Conservation (phyloP, 2,797 vertebrate species). For the Leptatherina wallacei region DNA sequence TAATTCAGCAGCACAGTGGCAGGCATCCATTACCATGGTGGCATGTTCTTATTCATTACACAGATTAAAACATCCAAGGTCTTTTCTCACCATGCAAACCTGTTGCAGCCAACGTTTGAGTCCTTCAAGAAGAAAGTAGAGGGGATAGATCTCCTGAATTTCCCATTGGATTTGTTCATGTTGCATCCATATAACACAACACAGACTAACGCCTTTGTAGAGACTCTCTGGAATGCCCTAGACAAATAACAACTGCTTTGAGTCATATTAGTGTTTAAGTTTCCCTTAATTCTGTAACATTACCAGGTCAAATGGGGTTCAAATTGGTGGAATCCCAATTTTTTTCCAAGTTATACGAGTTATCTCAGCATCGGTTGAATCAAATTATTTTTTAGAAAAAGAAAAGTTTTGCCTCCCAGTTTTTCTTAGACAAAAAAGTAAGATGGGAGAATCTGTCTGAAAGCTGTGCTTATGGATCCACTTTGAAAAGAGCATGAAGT, state of each 20-base stretch:
- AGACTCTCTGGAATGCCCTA: neutral
- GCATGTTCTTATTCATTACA: constrained; percentile 95
- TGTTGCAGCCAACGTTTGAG: constrained; percentile 73
- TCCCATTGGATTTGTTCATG: neutral
- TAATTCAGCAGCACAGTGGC: constrained; percentile 91
- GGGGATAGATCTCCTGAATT: neutral
- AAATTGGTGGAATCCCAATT: no score
- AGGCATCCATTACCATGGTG: constrained; percentile 94
- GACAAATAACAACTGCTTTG: neutral
- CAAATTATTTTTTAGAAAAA: no score
- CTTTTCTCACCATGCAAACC: constrained; percentile 69
- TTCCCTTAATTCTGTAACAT: neutral
- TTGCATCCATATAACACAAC: neutral
- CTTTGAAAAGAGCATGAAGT: constrained; percentile 32
- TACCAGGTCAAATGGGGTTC: neutral
- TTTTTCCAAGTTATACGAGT: no score
- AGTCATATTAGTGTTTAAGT: neutral
- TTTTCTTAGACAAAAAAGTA: no score
- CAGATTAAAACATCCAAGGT: constrained; percentile 87
- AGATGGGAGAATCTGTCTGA: no score
- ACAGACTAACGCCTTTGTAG: neutral
- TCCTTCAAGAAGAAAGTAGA: neutral
- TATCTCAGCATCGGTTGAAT: no score
- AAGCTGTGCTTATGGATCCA: neutral
- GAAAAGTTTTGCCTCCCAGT: no score